These are phyloP conservation scores for Astur gentilis DNA, from an alignment of 2,113 vertebrate species.

Conservation along the genomic window DNA sequence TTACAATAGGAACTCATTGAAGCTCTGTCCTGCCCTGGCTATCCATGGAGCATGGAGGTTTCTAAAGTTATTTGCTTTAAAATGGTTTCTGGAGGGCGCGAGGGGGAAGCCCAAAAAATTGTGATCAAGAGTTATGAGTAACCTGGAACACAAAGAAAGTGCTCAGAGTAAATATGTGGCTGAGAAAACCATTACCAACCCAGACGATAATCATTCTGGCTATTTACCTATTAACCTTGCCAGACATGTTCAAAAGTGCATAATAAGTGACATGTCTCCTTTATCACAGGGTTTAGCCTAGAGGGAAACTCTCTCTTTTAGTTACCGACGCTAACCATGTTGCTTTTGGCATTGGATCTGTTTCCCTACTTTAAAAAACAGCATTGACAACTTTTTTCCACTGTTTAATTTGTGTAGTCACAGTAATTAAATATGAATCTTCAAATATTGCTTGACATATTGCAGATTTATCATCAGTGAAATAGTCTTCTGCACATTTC, in stretches of 20 bases:
- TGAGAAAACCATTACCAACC: slow-evolving; percentile 11
- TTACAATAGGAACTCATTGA: rapidly evolving
- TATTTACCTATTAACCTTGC: slow-evolving; percentile 28
- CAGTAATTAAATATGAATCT: slow-evolving; percentile 53
- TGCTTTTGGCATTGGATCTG: slow-evolving; percentile 53
- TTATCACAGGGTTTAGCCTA: slow-evolving; percentile 37
- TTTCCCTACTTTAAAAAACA: slow-evolving; percentile 17
- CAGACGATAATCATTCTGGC: neutral
- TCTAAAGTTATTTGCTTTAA: neutral
- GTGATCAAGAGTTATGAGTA: neutral
- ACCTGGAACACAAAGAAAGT: neutral
- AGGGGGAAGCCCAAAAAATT: neutral
- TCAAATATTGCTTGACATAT: slow-evolving; percentile 39
- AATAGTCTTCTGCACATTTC: slow-evolving; percentile 47
- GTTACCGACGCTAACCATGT: neutral
- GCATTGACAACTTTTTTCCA: slow-evolving; percentile 49
- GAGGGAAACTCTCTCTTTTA: slow-evolving; percentile 3
- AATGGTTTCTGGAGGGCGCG: neutral
- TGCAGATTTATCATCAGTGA: slow-evolving; percentile 41
- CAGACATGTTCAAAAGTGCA: neutral
- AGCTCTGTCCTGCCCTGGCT: neutral
- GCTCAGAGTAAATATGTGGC: neutral
- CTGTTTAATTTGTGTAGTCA: slow-evolving; percentile 9
- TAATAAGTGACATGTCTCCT: slow-evolving; percentile 14
- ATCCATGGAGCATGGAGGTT: neutral